Base-by-base conservation (phyloP, 2,888 invertebrate species). In the Gonocerus acuteangulatus region DNA sequence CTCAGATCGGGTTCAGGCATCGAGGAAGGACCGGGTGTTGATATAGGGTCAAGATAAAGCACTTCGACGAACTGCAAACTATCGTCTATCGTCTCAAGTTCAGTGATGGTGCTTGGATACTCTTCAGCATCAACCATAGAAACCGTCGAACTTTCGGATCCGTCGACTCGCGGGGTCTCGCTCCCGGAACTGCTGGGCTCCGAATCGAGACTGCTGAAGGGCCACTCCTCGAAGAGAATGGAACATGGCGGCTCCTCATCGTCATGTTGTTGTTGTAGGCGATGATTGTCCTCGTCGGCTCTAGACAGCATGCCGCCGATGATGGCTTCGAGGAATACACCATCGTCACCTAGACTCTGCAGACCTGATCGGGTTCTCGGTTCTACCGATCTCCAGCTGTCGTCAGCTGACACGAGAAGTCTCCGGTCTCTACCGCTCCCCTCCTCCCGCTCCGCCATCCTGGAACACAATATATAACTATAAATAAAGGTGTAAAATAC, bases 261-360 rank as follows among this genome's bases (percentile, higher is more conserved):
- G 21, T 6, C 21, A 7, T 54, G 39, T 36, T 27, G 61, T n/a
- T 45, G 32, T 42, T 49, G 19, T 11, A 42, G 3, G 27, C 59
- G 52, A 9, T 62, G 54, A 6, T 32, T 23, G 4, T 23, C 16
- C 22, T 15, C 42, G 11, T 32, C 51, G 19, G 42, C 7, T 49
- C 27, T 16, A 18, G 48, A 57, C 18, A 62, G 65, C 60, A 62
- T 60, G 39, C 60, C 58, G 2, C 54, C 62, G 48, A 62, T 39
- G 48, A 65, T 62, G 23, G 65, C 62, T 16, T 65, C 65, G 45
- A 63, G 52, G 63, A 61, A 63, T 48, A 51, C 23, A 11, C 56
- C 47, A 15, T 63, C 63, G 48, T 57, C 61, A 1, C 63, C 63
- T 21, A 63, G 61, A 36, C 63, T 63, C 44, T 61, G 51, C 22